Percentiles rank a stretch among this genome's conserved stretches.
Evolutionary conservation across 2,888 invertebrate genomes (phyloP).

Genomic region (Bedellia somnulentella): DNA sequence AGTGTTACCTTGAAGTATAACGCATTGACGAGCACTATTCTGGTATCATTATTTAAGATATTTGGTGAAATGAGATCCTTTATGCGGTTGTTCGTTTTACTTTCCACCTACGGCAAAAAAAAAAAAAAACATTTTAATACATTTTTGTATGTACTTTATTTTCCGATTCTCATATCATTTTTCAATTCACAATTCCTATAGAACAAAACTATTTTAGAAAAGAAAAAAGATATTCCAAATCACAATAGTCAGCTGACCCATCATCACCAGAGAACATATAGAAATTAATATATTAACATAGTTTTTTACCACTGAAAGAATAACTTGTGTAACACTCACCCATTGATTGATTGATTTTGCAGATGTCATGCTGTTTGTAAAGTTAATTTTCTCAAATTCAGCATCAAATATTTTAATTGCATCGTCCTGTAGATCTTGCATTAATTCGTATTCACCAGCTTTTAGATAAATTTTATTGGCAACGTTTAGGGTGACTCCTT

Average conservation of each 20-base stretch:
- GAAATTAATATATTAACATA: too few species aligned
- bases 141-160: too few species aligned
- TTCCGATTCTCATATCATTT: too few species aligned
- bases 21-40: conserved; percentile 79
- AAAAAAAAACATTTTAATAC: too few species aligned
- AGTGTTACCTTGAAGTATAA: conserved; percentile 83
- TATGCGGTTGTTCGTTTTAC: conserved; percentile 81
- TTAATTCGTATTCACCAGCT: conserved; percentile 46
- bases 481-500: conserved; percentile 63
- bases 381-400: conserved; percentile 65
- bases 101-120: conserved; percentile 65
- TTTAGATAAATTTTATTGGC: conserved; percentile 75
- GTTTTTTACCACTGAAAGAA: too few species aligned
- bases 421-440: conserved; percentile 54
- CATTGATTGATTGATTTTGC: conserved; percentile 73
- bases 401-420: conserved; percentile 66
- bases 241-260: too few species aligned
- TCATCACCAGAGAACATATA: too few species aligned
- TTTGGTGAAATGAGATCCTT: conserved; percentile 69
- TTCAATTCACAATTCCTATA: too few species aligned
- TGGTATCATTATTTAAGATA: conserved; percentile 56
- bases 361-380: conserved; percentile 44
- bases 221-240: too few species aligned
- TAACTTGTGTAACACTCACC: too few species aligned
- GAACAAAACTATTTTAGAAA: too few species aligned